A percentile compares a stretch with the other conserved stretches of the same genome.
phyloP scores from a whole-genome alignment of 2,113 vertebrate species.

The Vanacampus margaritifer region DNA sequence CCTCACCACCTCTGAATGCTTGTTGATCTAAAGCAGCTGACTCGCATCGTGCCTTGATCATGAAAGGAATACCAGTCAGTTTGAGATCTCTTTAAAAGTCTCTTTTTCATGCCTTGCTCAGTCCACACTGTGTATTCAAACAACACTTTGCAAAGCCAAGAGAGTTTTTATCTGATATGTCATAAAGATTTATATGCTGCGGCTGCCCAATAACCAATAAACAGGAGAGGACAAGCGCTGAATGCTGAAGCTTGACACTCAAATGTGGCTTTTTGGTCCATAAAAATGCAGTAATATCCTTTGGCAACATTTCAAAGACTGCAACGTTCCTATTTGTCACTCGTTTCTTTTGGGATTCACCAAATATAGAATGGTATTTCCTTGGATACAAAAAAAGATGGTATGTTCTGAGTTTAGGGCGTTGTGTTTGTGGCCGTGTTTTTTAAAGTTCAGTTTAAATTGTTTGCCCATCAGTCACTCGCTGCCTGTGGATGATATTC shows the following conservation, averaged over 20 bases:
- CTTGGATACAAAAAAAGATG: conserved; percentile 26
- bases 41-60: conserved; percentile 42
- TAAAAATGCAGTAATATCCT: conserved; percentile 17
- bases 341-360: background rate
- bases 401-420: conserved; percentile 32
- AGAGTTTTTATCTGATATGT: conserved; percentile 28
- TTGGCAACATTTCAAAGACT: conserved; percentile 2
- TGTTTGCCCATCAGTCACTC: conserved; percentile 63
- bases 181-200: conserved; percentile 35
- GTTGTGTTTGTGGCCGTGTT: conserved; percentile 39
- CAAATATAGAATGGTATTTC: conserved; percentile 14
- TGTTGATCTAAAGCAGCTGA: conserved; percentile 50
- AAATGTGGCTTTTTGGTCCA: conserved; percentile 14
- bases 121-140: background rate
- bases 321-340: background rate
- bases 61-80: conserved; percentile 28
- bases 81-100: conserved; percentile 12
- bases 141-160: conserved; percentile 6
- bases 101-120: conserved; percentile 4
- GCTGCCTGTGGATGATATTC: conserved; percentile 44
- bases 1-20: conserved; percentile 30
- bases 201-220: conserved; percentile 11
- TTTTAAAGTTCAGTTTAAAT: conserved; percentile 53
- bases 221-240: conserved; percentile 9
- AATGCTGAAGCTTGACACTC: conserved; percentile 17